Evolutionary conservation across 2,113 vertebrate genomes (phyloP), one percentile per base, ranked within the genome.

Genomic region (Tenrec ecaudatus): DNA sequence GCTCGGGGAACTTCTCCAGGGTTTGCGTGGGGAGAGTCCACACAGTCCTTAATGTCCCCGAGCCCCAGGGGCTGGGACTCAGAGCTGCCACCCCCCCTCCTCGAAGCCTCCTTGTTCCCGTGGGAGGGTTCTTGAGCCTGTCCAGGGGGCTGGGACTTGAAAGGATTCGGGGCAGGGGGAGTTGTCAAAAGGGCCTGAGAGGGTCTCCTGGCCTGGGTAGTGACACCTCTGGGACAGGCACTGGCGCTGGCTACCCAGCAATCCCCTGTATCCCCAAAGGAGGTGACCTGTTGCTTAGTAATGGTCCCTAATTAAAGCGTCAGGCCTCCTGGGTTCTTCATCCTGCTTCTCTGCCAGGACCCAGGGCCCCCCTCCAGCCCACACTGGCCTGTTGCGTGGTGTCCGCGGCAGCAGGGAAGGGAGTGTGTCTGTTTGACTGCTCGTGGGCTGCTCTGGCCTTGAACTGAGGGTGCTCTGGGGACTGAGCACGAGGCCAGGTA

Each of bases 361-460:
- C 3, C 10, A 0, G 27, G 75, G 82, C 57, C 71, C 40, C 0
- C 16, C 3, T 29, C 16, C 17, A 11, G 8, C 3, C 6, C 16
- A 3, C 9, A 2, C 40, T 53, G 47, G 47, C 47, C 47, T 53
- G 47, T 53, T 53, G 47, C 43, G 36, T 20, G 17, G 69, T n/a
- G 38, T 58, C 31, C 0, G 76, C 27, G 9, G 76, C 43, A 7
- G 40, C 1, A 10, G 76, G 19, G 17, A 62, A 27, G 38, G 47
- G 11, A 0, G 22, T 20, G 6, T 20, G 4, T 53, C 47, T 10
- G 9, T 53, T 53, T 47, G 22, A 1, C 53, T 43, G 7, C 3
- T 8, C 10, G 2, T 12, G 27, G 15, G 40, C 78, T 69, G 4
- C 33, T 20, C 6, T 2, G 8, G 1, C 20, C 11, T 0, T 0